Evolutionary conservation across 2,888 invertebrate genomes (phyloP), one percentile per base, ranked within the genome.

Genomic region (Yponomeuta malinellus): DNA sequence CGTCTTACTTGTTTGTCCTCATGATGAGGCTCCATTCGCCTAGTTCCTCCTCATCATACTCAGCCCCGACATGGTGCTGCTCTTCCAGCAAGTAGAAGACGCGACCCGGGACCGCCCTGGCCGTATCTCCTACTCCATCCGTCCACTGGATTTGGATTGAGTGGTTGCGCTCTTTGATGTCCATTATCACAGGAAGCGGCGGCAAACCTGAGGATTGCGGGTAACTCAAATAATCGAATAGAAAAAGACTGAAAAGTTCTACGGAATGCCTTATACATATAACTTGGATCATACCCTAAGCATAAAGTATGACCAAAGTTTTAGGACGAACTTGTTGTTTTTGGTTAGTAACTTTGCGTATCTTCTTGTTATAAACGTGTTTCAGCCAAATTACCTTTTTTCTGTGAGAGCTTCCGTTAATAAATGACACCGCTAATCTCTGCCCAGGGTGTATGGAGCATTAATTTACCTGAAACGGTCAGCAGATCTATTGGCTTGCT

Each of bases 61-160:
- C 92, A 0, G 94, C 93, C 0, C 96, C 96, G 12, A 95, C 86
- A 76, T 95, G 94, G 75, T 95, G 95, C 71, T 96, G 94, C 75
- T 95, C 95, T 82, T 96, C 95, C 2, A 96, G 83, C 29, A 95
- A 83, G 77, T 94, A 95, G 48, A 94, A 80, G 0, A 93, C 84
- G 10, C 83, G 78, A 1, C 87, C 91, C 10, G 90, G 85, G 0
- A 91, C 89, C 0, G 89, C 85, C 72, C 91, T 85, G 0, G 90
- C 89, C 1, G 82, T 74, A 67, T 92, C 92, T 15, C 90, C 90
- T 0, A 91, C 90, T 0, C 90, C 91, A 59, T 86, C 86, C 1
- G 90, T 82, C 89, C 90, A 91, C 73, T 86, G 81, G 6, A 94
- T 84, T n/a, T 83, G 81, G 0, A 93, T 86, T 8, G 93, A 90